Evolutionary conservation across 2,797 vertebrate species (phyloP).

Genomic region (Percopsis omiscomaycus): DNA sequence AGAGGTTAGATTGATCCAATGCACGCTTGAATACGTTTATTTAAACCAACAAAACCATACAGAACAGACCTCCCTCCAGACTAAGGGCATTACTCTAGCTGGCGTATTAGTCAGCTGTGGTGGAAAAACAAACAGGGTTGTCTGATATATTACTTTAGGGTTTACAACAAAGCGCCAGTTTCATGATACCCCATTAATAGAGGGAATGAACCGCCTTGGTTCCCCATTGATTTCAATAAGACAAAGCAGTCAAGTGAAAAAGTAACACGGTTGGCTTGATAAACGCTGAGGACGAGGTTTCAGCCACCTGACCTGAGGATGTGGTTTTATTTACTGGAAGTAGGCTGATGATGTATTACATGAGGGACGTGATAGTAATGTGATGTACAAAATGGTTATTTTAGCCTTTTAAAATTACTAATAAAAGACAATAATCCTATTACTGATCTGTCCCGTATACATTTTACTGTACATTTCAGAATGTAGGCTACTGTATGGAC

Average conservation of each 20-base stretch:
- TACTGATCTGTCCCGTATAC: no score
- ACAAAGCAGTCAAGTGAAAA: conserved; percentile 67
- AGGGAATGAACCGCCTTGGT: conserved; percentile 64
- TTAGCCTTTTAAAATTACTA: not conserved
- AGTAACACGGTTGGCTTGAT: conserved; percentile 62
- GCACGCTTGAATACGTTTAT: conserved; percentile 52
- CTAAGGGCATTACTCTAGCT: conserved; percentile 33
- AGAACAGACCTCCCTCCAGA: conserved; percentile 10
- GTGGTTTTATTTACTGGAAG: conserved; percentile 35
- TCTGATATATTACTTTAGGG: conserved; percentile 53
- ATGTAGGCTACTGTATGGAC: no score
- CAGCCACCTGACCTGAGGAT: conserved; percentile 36
- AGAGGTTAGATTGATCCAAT: conserved; percentile 38
- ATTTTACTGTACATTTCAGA: no score
- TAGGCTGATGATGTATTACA: conserved; percentile 15
- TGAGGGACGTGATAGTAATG: not conserved
- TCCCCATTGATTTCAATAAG: conserved; percentile 78
- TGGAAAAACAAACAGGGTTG: conserved; percentile 41
- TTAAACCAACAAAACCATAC: conserved; percentile 36
- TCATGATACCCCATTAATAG: conserved; percentile 73
- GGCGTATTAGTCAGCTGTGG: conserved; percentile 14
- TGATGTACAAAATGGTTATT: not conserved
- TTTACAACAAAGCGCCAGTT: conserved; percentile 55
- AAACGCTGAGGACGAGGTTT: conserved; percentile 57
- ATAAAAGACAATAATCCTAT: no score